These are phyloP conservation scores for Athetis lepigone DNA, from an alignment of 2,888 invertebrate species.

Conservation along the genomic window DNA sequence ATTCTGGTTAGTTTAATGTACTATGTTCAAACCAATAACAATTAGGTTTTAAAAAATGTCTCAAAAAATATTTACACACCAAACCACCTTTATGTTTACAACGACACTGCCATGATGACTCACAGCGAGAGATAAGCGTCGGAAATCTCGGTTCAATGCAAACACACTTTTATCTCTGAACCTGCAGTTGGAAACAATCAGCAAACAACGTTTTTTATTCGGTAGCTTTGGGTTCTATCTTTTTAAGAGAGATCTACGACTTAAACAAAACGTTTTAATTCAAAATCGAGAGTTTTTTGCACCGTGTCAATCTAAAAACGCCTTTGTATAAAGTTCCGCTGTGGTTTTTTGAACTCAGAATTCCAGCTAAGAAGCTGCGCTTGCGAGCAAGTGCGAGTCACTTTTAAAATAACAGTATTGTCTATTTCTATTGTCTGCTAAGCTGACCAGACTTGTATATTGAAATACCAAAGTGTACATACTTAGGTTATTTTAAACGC, in stretches of 20 bases:
- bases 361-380: too few species aligned
- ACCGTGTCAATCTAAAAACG: background rate
- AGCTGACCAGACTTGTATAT: background rate
- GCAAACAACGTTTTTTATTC: constrained; percentile 43
- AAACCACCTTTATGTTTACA: constrained; percentile 1
- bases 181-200: constrained; percentile 34
- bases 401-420: background rate
- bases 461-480: constrained; percentile 1
- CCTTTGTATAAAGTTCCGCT: background rate
- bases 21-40: background rate
- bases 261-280: too few species aligned
- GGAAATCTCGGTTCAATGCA: constrained; percentile 50
- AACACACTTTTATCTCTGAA: constrained; percentile 53
- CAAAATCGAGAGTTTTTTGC: background rate
- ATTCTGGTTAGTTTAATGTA: background rate
- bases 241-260: constrained; percentile 6
- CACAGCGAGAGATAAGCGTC: constrained; percentile 49
- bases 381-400: background rate
- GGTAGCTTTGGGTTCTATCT: constrained; percentile 32
- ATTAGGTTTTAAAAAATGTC: background rate
- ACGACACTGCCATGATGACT: constrained; percentile 16
- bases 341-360: background rate
- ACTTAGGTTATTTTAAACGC: constrained; percentile 31
- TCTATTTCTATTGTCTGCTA: background rate
- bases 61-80: constrained; percentile 11